Evolutionary conservation across 2,888 invertebrate genomes (phyloP).

Genomic region (Onthophagus sagittarius): DNA sequence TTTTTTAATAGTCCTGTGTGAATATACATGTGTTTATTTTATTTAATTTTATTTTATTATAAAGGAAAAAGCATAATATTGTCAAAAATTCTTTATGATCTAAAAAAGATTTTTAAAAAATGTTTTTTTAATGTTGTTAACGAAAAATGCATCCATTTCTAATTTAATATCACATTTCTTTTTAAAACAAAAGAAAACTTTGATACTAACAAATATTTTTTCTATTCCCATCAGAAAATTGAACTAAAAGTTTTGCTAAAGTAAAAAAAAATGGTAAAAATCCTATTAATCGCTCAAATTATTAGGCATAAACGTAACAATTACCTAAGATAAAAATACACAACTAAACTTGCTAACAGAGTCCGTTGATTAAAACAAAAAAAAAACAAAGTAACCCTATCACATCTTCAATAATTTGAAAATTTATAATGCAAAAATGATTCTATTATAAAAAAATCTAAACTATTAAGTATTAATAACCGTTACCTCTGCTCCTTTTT

Average conservation of each 20-base stretch:
- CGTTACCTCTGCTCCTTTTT: neutral
- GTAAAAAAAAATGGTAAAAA: neutral
- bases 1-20: neutral
- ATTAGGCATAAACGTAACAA: neutral
- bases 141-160: neutral
- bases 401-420: too few species aligned
- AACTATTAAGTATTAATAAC: too few species aligned
- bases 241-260: neutral
- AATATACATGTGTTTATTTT: neutral
- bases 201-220: neutral
- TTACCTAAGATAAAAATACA: neutral
- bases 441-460: too few species aligned
- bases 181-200: neutral
- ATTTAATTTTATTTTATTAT: neutral
- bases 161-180: neutral
- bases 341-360: neutral
- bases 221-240: neutral
- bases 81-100: neutral
- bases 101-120: too few species aligned
- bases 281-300: neutral
- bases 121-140: neutral
- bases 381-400: neutral
- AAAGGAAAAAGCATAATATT: neutral
- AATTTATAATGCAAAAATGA: neutral
- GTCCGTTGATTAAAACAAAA: neutral